A percentile compares a stretch with the other conserved stretches of the same genome.
Evolutionary conservation across 2,888 invertebrate species (phyloP).

Genomic region (Cheilosia vernalis): DNA sequence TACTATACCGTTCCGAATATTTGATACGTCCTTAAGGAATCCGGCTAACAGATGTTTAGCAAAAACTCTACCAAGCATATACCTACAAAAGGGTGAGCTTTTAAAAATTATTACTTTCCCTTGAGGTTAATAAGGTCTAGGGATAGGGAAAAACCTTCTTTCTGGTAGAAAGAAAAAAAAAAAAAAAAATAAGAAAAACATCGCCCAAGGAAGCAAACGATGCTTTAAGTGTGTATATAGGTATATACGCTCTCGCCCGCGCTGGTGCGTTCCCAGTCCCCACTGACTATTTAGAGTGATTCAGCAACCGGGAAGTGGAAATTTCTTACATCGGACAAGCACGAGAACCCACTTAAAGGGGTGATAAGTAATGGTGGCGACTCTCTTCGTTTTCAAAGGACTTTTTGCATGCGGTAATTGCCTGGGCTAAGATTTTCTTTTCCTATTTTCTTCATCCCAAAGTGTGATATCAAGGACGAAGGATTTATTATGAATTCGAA

Average conservation of each 20-base stretch:
- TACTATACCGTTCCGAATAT: conserved; percentile 11
- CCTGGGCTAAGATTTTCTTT: conserved; percentile 38
- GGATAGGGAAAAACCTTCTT: conserved; percentile 21
- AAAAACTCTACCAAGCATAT: conserved; percentile 9
- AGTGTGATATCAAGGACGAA: conserved; percentile 21
- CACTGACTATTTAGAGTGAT: conserved; percentile 46
- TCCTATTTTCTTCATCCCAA: conserved; percentile 4
- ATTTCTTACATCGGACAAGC: conserved; percentile 35
- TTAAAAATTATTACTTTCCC: conserved; percentile 57
- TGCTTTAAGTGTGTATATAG: conserved; percentile 37
- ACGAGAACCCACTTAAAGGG: conserved; percentile 49
- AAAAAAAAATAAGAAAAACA: conserved; percentile 5
- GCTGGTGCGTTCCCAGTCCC: conserved; percentile 27
- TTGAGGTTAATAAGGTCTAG: conserved; percentile 58
- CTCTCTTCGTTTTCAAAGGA: conserved; percentile 50
- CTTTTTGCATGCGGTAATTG: conserved; percentile 63
- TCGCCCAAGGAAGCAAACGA: conserved; percentile 27
- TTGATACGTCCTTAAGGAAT: conserved; percentile 35
- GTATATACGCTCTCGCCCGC: conserved; percentile 11
- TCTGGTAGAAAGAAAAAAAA: background rate
- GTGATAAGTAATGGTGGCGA: conserved; percentile 56
- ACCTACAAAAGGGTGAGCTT: background rate
- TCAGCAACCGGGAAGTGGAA: conserved; percentile 55
- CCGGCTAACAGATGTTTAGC: conserved; percentile 44
- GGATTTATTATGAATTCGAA: conserved; percentile 42